Evolutionary conservation across 2,113 vertebrate genomes (phyloP).

Genomic region (Pluvianellus socialis): DNA sequence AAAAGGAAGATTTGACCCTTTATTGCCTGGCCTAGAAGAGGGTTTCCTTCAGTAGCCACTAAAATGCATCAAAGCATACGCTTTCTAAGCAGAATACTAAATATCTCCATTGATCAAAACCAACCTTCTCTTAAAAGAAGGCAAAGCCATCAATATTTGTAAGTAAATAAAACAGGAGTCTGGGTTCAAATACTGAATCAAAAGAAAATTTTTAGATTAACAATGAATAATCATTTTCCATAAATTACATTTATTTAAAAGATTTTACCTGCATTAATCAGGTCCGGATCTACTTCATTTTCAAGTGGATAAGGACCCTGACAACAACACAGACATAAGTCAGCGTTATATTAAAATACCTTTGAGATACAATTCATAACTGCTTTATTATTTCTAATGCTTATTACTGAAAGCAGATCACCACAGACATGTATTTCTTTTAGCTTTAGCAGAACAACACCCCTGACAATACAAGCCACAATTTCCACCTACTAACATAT

Average conservation of each 20-base stretch:
- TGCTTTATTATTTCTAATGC: background rate
- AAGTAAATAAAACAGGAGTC: background rate
- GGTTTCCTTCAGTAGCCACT: background rate
- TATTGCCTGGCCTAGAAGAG: background rate
- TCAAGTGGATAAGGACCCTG: conserved; percentile 95
- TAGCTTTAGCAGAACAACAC: background rate
- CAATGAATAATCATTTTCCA: background rate
- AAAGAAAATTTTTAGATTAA: background rate
- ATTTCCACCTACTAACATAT: background rate
- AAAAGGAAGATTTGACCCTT: background rate
- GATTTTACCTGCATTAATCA: conserved; percentile 94
- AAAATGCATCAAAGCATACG: background rate
- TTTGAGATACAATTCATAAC: background rate
- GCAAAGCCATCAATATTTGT: background rate
- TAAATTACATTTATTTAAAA: background rate
- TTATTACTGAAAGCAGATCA: background rate
- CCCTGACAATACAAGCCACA: background rate
- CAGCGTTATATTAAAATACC: background rate
- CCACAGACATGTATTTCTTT: background rate
- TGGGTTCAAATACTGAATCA: background rate
- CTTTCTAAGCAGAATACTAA: background rate
- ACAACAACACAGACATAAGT: conserved; percentile 6
- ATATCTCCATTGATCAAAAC: background rate
- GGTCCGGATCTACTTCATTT: conserved; percentile 90
- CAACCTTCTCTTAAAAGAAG: background rate